A percentile compares a stretch with the other conserved stretches of the same genome.
These are phyloP conservation scores for Drosophila macrothrix DNA, from an alignment of 2,888 invertebrate genomes.

Conservation along the genomic window DNA sequence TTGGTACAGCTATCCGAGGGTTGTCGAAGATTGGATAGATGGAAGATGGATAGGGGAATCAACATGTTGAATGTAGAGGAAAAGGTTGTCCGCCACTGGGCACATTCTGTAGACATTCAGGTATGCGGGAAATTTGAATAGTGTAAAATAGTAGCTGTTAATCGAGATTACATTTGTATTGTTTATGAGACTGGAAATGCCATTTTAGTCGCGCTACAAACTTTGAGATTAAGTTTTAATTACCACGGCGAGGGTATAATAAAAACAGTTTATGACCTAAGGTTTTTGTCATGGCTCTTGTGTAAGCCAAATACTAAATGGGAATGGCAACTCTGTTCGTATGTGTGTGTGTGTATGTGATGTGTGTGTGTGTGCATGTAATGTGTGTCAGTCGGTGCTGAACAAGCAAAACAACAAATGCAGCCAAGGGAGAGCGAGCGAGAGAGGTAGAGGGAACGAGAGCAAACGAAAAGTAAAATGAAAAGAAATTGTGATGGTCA, in stretches of 20 bases:
- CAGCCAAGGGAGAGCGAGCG: slow-evolving; percentile 13
- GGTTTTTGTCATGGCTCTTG: slow-evolving; percentile 43
- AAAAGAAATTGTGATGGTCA: slow-evolving; percentile 83
- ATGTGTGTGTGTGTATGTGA: slow-evolving; percentile 33
- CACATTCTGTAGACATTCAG: not conserved
- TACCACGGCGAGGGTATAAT: slow-evolving; percentile 23
- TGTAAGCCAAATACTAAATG: slow-evolving; percentile 42
- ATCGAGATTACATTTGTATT: not conserved
- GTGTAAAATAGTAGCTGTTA: not conserved
- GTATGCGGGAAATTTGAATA: not conserved
- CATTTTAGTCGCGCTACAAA: not conserved
- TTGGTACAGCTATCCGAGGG: not conserved
- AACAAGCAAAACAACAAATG: slow-evolving; percentile 21
- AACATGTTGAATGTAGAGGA: too few species aligned
- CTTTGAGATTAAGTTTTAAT: slow-evolving; percentile 10
- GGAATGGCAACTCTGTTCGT: slow-evolving; percentile 29
- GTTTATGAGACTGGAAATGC: not conserved
- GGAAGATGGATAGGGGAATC: not conserved
- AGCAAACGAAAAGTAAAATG: slow-evolving; percentile 69
- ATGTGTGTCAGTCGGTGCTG: slow-evolving; percentile 48
- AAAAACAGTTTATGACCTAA: slow-evolving; percentile 24
- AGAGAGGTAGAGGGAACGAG: slow-evolving; percentile 25
- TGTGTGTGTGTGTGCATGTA: slow-evolving; percentile 22
- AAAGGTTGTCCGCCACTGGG: not conserved
- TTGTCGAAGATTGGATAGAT: not conserved